These are phyloP conservation scores for Zaprionus lachaisei DNA, from an alignment of 1,140 invertebrate species.

Conservation along the genomic window DNA sequence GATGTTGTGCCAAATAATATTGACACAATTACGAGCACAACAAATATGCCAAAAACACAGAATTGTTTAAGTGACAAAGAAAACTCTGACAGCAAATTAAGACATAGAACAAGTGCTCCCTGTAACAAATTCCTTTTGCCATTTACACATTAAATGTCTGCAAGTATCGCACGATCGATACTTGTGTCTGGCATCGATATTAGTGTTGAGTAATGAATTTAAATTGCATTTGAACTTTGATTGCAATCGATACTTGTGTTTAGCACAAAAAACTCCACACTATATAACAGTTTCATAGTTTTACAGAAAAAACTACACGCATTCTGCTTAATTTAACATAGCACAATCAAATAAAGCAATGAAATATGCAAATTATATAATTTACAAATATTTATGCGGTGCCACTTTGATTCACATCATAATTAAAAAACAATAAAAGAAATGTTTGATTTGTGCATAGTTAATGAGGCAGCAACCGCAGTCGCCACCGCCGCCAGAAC, in stretches of 20 bases:
- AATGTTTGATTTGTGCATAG: slow-evolving; percentile 5
- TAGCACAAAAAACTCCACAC: not conserved
- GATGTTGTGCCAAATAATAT: slow-evolving; percentile 25
- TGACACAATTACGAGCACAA: slow-evolving; percentile 14
- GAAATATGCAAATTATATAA: slow-evolving; percentile 32
- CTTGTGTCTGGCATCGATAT: not conserved
- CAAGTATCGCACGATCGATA: not conserved
- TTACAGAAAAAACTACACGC: not conserved
- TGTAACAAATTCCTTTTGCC: not conserved
- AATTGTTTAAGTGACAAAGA: not conserved
- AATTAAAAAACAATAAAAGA: slow-evolving; percentile 24
- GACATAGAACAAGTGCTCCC: slow-evolving; percentile 24
- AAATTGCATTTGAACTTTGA: not conserved
- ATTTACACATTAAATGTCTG: not conserved
- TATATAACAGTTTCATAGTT: not conserved
- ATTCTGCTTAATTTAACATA: not conserved
- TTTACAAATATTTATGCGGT: not conserved
- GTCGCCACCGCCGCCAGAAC: not conserved
- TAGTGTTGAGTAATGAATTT: not conserved
- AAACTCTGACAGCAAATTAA: slow-evolving; percentile 12
- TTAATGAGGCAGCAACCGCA: slow-evolving; percentile 3
- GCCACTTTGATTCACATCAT: slow-evolving; percentile 4
- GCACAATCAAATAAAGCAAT: not conserved
- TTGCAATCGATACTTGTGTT: not conserved
- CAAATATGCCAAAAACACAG: not conserved